Evolutionary conservation across 1,140 invertebrate genomes (phyloP).

Genomic region (Drosophila willistoni): DNA sequence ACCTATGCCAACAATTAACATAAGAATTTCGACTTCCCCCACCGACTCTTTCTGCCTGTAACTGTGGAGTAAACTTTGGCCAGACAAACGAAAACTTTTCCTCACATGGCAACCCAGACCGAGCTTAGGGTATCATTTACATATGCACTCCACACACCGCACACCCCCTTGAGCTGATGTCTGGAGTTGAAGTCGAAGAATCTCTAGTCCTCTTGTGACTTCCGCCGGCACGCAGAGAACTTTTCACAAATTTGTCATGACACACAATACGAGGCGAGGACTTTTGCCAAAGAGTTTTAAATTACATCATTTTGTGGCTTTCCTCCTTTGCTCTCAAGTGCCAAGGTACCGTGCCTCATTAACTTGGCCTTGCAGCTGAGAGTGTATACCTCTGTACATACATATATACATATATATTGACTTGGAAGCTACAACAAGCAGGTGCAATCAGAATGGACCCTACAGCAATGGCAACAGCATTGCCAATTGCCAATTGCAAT

Average conservation of each 20-base stretch:
- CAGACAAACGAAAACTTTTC: conserved; percentile 53
- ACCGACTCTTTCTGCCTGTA: neutral
- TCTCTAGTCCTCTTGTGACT: conserved; percentile 34
- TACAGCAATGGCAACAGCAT: neutral
- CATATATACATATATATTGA: neutral
- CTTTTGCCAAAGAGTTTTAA: conserved; percentile 54
- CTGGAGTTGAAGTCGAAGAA: conserved; percentile 6
- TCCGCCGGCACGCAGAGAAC: conserved; percentile 47
- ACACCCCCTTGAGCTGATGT: neutral
- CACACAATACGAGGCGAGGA: conserved; percentile 51
- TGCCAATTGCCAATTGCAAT: conserved; percentile 44
- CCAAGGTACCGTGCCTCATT: conserved; percentile 32
- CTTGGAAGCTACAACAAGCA: conserved; percentile 36
- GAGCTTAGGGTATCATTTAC: conserved; percentile 54
- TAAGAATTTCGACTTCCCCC: conserved; percentile 57
- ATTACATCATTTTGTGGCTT: conserved; percentile 61
- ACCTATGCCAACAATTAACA: conserved; percentile 79
- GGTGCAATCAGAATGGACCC: conserved; percentile 47
- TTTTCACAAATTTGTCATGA: conserved; percentile 67
- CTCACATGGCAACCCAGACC: conserved; percentile 32
- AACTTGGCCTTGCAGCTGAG: conserved; percentile 21
- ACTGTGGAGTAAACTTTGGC: conserved; percentile 25
- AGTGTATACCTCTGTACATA: too few relatives aligned
- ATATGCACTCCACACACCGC: conserved; percentile 42
- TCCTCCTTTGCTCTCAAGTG: conserved; percentile 26